Percentiles rank a stretch among this genome's conserved stretches.
Evolutionary conservation across 2,888 invertebrate genomes (phyloP).

Genomic region (Biston stratarius): DNA sequence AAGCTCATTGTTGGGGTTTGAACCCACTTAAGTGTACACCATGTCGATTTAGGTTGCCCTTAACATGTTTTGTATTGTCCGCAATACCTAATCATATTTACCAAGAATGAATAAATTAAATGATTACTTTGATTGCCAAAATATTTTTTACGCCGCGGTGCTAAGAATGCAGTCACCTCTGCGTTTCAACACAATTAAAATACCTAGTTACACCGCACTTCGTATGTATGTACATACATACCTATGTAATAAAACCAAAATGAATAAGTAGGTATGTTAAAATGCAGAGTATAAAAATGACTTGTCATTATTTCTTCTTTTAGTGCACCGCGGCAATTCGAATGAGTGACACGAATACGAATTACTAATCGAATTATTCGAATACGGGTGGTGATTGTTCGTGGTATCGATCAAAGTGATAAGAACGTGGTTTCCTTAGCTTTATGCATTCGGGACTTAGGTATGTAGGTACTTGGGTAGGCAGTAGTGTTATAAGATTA

Average conservation of each 20-base stretch:
- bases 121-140: background rate
- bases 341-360: conserved; percentile 55
- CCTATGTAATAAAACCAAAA: too few species aligned
- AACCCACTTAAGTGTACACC: too few species aligned
- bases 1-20: too few species aligned
- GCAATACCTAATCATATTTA: too few species aligned
- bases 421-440: conserved; percentile 43
- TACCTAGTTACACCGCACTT: background rate
- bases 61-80: too few species aligned
- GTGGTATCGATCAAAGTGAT: conserved; percentile 56
- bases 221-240: background rate
- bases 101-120: too few species aligned
- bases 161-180: background rate
- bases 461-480: background rate
- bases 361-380: conserved; percentile 28
- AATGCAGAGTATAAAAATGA: conserved; percentile 15
- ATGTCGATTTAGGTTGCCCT: too few species aligned
- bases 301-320: conserved; percentile 43
- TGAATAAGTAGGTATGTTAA: background rate
- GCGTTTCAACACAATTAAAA: conserved; percentile 1
- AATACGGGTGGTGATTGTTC: conserved; percentile 44
- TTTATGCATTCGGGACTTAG: conserved; percentile 2
- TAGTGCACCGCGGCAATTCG: conserved; percentile 41
- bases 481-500: background rate
- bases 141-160: conserved; percentile 1